A percentile compares a stretch with the other conserved stretches of the same genome.
These are phyloP conservation scores for Pseudococcus longispinus DNA, from an alignment of 2,888 invertebrate species.

Conservation along the genomic window DNA sequence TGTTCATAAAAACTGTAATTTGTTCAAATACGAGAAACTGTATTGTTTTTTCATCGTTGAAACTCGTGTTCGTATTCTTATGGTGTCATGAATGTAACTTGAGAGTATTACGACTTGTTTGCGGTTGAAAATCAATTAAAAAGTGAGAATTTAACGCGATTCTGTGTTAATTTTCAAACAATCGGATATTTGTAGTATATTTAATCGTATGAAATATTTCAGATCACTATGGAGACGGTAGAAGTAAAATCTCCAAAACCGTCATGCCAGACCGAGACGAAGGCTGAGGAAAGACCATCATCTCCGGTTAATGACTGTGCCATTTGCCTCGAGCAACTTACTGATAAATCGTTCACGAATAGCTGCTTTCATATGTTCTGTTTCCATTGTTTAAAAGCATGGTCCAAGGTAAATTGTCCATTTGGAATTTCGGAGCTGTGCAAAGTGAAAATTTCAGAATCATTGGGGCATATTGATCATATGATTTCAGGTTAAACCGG, in stretches of 20 bases:
- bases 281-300: constrained; percentile 63
- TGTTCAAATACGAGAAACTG: not conserved
- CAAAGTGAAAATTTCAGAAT: not conserved
- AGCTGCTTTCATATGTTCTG: constrained; percentile 94
- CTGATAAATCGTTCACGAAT: constrained; percentile 89
- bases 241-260: not conserved
- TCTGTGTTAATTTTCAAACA: not conserved
- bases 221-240: constrained; percentile 18
- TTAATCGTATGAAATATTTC: not conserved
- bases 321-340: constrained; percentile 86
- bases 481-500: constrained; percentile 77
- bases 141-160: not conserved
- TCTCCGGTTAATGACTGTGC: constrained; percentile 89
- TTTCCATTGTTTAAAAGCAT: constrained; percentile 88
- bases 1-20: not conserved
- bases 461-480: not conserved
- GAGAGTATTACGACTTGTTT: not conserved
- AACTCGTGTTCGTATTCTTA: not conserved
- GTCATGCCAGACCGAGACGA: not conserved
- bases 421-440: not conserved
- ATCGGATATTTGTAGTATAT: not conserved
- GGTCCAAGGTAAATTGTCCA: constrained; percentile 77
- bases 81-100: not conserved
- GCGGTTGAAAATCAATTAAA: not conserved
- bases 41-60: not conserved